Percentiles rank a stretch among this genome's conserved stretches.
Evolutionary conservation across 1,140 invertebrate species (phyloP).

Genomic region (Centruroides vittatus): DNA sequence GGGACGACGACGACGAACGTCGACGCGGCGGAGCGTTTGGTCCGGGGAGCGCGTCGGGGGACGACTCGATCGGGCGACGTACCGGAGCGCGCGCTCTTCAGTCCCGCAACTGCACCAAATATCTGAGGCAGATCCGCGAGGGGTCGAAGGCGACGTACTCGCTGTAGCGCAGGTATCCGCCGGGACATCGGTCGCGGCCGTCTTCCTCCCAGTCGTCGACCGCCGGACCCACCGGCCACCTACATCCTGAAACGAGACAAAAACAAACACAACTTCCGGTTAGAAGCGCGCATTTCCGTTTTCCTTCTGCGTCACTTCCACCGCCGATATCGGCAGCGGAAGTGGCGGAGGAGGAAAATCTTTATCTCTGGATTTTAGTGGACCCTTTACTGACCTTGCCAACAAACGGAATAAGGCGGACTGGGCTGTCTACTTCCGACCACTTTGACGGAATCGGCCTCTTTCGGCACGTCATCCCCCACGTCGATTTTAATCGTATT

Average conservation of each 20-base stretch:
- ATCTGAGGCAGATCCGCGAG: conserved; percentile 29
- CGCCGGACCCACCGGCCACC: conserved; percentile 24
- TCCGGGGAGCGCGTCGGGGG: no score
- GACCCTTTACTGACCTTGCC: conserved; percentile 14
- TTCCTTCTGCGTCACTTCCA: no score
- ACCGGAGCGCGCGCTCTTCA: not conserved
- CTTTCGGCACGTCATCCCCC: conserved; percentile 21
- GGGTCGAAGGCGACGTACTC: conserved; percentile 33
- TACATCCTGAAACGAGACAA: conserved; percentile 20
- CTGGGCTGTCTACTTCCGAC: conserved; percentile 18
- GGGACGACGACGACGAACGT: no score
- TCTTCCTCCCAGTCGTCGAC: conserved; percentile 11
- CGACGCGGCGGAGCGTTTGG: no score
- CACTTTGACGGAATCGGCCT: conserved; percentile 23
- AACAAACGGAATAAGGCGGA: conserved; percentile 7
- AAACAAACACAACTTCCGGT: not conserved
- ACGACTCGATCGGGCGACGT: no score
- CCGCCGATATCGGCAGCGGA: no score
- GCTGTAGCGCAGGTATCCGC: conserved; percentile 23
- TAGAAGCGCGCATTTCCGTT: no score
- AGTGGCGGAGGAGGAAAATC: no score
- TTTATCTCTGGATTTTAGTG: not conserved
- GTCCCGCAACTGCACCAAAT: conserved; percentile 26
- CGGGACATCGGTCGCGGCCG: conserved; percentile 8
- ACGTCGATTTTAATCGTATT: conserved; percentile 16